Evolutionary conservation across 2,113 vertebrate genomes (phyloP).

Genomic region (Colistium nudipinnis): DNA sequence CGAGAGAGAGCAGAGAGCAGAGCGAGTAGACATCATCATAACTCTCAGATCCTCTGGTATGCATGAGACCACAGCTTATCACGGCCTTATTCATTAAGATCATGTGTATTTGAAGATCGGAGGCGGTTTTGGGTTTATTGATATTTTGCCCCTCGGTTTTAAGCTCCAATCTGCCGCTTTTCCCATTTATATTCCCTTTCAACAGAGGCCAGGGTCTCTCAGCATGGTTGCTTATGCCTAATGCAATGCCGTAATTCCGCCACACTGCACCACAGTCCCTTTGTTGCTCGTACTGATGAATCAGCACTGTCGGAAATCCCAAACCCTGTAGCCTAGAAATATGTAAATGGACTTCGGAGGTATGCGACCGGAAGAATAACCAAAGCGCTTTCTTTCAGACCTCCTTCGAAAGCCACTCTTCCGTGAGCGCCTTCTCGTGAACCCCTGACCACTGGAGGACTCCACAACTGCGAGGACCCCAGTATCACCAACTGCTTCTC

Average conservation of each 20-base stretch:
- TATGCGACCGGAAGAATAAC: background rate
- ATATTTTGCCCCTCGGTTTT: slow-evolving; percentile 5
- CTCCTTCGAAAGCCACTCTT: too few relatives aligned
- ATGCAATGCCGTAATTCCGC: slow-evolving; percentile 22
- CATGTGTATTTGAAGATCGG: slow-evolving; percentile 27
- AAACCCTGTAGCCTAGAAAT: background rate
- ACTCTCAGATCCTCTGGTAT: slow-evolving; percentile 4
- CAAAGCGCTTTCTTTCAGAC: too few relatives aligned
- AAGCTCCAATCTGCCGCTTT: background rate
- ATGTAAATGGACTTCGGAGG: background rate
- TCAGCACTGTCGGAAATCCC: background rate
- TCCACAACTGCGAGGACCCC: too few relatives aligned
- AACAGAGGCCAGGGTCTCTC: slow-evolving; percentile 2
- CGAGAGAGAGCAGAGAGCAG: slow-evolving; percentile 20
- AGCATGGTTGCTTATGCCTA: slow-evolving; percentile 20
- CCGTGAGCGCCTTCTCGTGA: too few relatives aligned
- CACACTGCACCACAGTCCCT: background rate
- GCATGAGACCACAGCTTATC: slow-evolving; percentile 8
- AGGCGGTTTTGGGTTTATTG: slow-evolving; percentile 12
- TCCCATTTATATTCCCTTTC: slow-evolving; percentile 15
- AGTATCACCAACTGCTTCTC: too few relatives aligned
- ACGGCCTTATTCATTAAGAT: slow-evolving; percentile 18
- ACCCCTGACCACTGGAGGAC: too few relatives aligned
- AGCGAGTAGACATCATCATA: slow-evolving; percentile 18
- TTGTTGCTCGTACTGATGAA: background rate